Evolutionary conservation across 1,140 invertebrate genomes (phyloP).

Genomic region (Drosophila rhopaloa): DNA sequence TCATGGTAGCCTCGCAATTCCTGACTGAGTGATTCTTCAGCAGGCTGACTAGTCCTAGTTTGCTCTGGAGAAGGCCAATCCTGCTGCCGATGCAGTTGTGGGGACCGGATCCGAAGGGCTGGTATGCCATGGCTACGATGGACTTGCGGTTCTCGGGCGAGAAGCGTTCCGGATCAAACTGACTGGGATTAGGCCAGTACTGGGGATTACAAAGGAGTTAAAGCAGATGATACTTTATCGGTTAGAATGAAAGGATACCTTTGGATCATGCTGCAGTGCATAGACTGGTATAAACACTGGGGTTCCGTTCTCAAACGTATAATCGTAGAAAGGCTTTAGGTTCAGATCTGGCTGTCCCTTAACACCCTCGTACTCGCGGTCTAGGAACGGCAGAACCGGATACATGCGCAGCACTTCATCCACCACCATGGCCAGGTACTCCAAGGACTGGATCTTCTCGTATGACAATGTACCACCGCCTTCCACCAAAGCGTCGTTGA

Average conservation of each 20-base stretch:
- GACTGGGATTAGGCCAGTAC: slow-evolving; percentile 88
- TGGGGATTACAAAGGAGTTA: slow-evolving; percentile 86
- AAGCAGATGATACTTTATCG: neutral
- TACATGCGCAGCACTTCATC: slow-evolving; percentile 84
- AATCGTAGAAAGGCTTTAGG: slow-evolving; percentile 68
- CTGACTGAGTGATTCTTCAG: slow-evolving; percentile 69
- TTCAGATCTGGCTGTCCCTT: slow-evolving; percentile 48
- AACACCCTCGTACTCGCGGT: slow-evolving; percentile 55
- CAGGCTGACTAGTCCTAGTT: slow-evolving; percentile 73
- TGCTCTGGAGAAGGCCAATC: slow-evolving; percentile 74
- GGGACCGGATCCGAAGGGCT: slow-evolving; percentile 92
- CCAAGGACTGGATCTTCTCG: slow-evolving; percentile 87
- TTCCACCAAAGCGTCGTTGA: slow-evolving; percentile 85
- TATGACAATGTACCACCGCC: slow-evolving; percentile 86
- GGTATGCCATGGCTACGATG: slow-evolving; percentile 86
- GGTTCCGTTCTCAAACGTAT: slow-evolving; percentile 58
- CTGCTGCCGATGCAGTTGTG: slow-evolving; percentile 90
- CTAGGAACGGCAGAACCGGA: slow-evolving; percentile 72
- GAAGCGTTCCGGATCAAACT: slow-evolving; percentile 89
- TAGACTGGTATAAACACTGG: slow-evolving; percentile 71
- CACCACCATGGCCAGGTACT: slow-evolving; percentile 87
- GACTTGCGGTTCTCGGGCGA: slow-evolving; percentile 84
- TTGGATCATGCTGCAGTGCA: slow-evolving; percentile 73
- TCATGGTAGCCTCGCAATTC: slow-evolving; percentile 42
- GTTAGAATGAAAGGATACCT: slow-evolving; percentile 40